Conservation (phyloP, 2,797 vertebrate genomes). For the Chelonia mydas region DNA sequence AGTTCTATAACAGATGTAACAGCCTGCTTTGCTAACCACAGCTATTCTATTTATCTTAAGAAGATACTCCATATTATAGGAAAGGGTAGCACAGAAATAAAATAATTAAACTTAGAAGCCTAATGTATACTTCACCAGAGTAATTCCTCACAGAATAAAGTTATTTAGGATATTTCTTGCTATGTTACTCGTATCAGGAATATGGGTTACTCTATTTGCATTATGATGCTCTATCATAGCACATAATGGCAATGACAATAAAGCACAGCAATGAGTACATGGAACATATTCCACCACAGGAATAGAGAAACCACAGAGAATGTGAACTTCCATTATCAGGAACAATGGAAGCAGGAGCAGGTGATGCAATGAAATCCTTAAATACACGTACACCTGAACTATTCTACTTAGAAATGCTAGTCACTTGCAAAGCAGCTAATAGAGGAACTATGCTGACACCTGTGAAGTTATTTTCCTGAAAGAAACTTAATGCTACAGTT, state of each 20-base stretch:
- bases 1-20: neutral
- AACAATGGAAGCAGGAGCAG: conserved; percentile 6
- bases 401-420: conserved; percentile 22
- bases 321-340: conserved; percentile 35
- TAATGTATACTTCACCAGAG: neutral
- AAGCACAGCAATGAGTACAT: neutral
- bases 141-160: neutral
- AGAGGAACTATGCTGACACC: neutral
- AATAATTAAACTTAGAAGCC: neutral
- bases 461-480: neutral
- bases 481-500: neutral
- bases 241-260: neutral
- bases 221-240: neutral
- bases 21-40: neutral
- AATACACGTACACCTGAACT: neutral
- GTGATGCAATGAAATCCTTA: neutral
- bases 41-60: neutral
- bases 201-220: neutral
- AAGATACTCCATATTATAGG: neutral
- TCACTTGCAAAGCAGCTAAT: neutral
- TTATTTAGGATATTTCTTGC: neutral
- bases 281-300: neutral
- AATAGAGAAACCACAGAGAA: neutral
- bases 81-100: neutral
- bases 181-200: neutral